Base-by-base conservation (phyloP, 2,888 invertebrate species). In the Pherbina coryleti region DNA sequence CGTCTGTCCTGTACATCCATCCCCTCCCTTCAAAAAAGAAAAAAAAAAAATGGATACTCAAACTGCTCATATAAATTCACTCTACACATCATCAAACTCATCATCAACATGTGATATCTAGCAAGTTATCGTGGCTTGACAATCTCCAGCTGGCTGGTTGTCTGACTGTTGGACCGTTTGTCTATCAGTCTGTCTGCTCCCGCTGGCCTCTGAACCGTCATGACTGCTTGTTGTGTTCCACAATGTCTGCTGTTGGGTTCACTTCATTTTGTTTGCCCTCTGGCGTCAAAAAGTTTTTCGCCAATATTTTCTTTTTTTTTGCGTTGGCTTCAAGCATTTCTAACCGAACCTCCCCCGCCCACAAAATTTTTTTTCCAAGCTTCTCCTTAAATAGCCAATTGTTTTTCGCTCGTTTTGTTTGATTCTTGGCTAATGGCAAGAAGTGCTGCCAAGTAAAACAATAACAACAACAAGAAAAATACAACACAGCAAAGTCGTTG, bases 221-320 rank as follows among this genome's bases (percentile, higher is more conserved):
- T 22, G 22, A 55, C 55, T 19, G 22, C 55, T 22, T 19, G 55
- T 55, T 22, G 55, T 55, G 55, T 31, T 25, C 60, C 14, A 28
- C 60, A 62, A 31, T 34, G 64, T 64, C 64, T 64, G 51, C 7
- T 51, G 67, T 22, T 67, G 49, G 55, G 14, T 53, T 72, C 37
- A 37, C 14, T 72, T 55, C 55, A 22, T 31, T 57, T 44, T 55
- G 28, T 51, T 37, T 82, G 81, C 80, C 82, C 79, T 81, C 78
- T 82, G 84, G 84, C 83, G 82, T 81, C 82, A 75, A 76, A 82
- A 84, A 83, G 82, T 84, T 84, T 80, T 81, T 78, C 82, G 79
- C 79, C 78, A 81, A 79, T 81, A 80, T 78, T 77, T 76, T 69
- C n/a, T n/a, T n/a, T 60, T 76, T 64, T 79, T 73, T 73, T 7